Percentiles rank a stretch among this genome's conserved stretches.
Conservation (phyloP, 2,113 vertebrate species). For the Nannospalax galili region DNA sequence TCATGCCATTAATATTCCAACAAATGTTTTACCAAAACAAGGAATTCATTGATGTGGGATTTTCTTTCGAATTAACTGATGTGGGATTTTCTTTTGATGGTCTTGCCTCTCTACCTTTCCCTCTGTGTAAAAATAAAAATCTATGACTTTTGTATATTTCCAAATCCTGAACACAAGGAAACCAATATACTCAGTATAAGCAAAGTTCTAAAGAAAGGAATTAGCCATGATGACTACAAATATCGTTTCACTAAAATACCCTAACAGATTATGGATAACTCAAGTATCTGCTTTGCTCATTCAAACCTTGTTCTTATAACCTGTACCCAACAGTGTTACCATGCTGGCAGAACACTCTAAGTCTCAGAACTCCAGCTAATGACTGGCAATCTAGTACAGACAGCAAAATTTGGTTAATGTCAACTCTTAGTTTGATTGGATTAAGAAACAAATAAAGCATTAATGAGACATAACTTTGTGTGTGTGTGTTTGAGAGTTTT, state of each 20-base stretch:
- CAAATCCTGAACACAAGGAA: background rate
- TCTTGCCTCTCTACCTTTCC: background rate
- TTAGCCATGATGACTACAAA: fast-evolving
- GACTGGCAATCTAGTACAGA: background rate
- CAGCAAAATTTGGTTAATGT: background rate
- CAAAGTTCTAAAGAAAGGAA: background rate
- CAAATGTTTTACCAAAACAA: background rate
- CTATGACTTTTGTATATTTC: background rate
- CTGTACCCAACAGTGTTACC: background rate
- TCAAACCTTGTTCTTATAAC: background rate
- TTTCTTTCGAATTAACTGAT: background rate
- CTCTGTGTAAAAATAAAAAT: background rate
- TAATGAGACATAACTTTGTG: no score
- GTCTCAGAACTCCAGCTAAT: background rate
- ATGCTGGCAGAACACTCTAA: background rate
- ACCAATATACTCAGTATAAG: background rate
- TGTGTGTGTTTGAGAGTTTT: background rate
- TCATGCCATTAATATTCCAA: background rate
- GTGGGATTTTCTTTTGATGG: no score
- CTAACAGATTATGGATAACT: fast-evolving
- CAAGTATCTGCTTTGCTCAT: background rate
- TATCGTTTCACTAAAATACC: background rate
- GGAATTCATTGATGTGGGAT: background rate
- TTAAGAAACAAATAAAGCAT: background rate
- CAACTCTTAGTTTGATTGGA: background rate